Percentiles rank a stretch among this genome's conserved stretches.
Conservation (phyloP, 2,113 vertebrate genomes). For the Ciconia maguari region DNA sequence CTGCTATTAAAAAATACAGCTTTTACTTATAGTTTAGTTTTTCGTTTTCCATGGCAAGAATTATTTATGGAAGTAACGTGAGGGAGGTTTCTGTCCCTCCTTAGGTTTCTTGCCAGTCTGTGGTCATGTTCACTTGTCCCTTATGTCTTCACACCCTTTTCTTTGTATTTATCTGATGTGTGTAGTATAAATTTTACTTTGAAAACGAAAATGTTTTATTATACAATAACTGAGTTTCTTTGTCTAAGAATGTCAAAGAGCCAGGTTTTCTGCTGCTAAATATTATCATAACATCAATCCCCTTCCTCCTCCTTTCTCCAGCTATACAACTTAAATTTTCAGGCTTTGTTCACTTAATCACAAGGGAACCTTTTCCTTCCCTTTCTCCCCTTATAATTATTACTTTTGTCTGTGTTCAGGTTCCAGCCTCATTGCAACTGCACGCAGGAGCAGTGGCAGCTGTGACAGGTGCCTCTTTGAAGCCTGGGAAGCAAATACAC, state of each 20-base stretch:
- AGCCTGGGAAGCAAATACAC: neutral
- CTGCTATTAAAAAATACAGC: neutral
- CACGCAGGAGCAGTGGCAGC: neutral
- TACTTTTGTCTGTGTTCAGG: neutral
- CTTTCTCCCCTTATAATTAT: neutral
- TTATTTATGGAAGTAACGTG: neutral
- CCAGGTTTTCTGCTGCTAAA: neutral
- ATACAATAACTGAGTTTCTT: neutral
- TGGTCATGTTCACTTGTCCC: neutral
- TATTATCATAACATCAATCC: neutral
- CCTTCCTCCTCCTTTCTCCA: neutral
- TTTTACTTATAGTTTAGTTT: neutral
- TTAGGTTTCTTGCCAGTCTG: neutral
- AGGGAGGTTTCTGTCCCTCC: neutral
- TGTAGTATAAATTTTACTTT: neutral
- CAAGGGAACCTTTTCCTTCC: neutral
- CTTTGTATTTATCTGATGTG: neutral
- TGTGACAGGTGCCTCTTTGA: slow-evolving; percentile 23
- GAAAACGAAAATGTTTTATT: neutral
- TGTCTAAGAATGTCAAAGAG: neutral
- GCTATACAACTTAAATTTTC: neutral
- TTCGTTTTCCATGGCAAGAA: neutral
- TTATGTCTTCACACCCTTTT: neutral
- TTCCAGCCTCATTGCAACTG: neutral
- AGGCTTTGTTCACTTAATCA: slow-evolving; percentile 22